These are phyloP conservation scores for Pseudochirops cupreus DNA, from an alignment of 2,797 vertebrate species.

Conservation along the genomic window DNA sequence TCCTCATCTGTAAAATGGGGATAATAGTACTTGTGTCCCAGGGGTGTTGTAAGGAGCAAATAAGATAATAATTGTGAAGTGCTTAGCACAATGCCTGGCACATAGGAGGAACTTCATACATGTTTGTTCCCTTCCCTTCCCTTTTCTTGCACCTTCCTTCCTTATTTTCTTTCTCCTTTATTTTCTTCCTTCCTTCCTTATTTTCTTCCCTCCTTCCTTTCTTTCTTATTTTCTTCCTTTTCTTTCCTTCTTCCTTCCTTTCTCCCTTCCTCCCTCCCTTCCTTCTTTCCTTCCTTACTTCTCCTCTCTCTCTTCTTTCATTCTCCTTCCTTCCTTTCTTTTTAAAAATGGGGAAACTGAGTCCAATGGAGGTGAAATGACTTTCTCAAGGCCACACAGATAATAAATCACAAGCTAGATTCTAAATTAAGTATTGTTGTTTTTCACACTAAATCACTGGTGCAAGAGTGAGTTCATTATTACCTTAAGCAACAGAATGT, in stretches of 20 bases:
- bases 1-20: not conserved
- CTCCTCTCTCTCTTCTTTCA: too few species aligned
- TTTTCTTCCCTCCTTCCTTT: too few species aligned
- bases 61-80: not conserved
- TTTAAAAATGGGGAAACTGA: constrained; percentile 6
- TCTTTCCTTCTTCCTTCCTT: too few species aligned
- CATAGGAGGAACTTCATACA: not conserved
- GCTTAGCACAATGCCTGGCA: not conserved
- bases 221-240: too few species aligned
- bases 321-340: not conserved
- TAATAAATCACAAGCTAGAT: not conserved
- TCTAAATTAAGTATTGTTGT: not conserved
- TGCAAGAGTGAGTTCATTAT: not conserved
- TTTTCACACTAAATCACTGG: not conserved
- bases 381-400: not conserved
- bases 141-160: not conserved
- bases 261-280: too few species aligned
- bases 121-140: not conserved
- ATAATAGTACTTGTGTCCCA: not conserved
- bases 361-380: not conserved
- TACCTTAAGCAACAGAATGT: not conserved
- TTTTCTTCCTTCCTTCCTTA: accelerated
- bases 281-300: too few species aligned
- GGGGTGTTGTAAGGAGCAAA: not conserved
- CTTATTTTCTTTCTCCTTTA: not conserved